Evolutionary conservation across 2,888 invertebrate species (phyloP).

Genomic region (Netelia inedita): DNA sequence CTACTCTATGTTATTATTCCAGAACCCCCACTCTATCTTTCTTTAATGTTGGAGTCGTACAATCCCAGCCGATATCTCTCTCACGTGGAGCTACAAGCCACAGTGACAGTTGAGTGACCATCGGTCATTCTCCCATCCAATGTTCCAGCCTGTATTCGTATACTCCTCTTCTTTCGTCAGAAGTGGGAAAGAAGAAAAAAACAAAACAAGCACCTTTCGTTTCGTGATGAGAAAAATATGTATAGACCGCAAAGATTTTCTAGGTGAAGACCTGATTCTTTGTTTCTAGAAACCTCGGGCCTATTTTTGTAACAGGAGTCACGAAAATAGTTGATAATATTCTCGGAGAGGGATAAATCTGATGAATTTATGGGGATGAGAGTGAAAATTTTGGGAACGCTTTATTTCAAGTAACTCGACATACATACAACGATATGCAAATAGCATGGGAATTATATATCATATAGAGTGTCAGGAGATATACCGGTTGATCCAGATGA

Average conservation of each 20-base stretch:
- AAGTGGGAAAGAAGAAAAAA: constrained; percentile 16
- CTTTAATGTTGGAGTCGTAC: constrained; percentile 28
- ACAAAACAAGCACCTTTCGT: constrained; percentile 21
- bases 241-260: constrained; percentile 27
- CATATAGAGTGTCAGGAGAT: constrained; percentile 52
- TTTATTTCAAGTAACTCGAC: constrained; percentile 25
- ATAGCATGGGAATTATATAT: constrained; percentile 56
- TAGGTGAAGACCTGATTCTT: constrained; percentile 45
- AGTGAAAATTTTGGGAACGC: constrained; percentile 18
- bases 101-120: constrained; percentile 67
- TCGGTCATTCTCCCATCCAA: constrained; percentile 47
- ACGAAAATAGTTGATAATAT: constrained; percentile 5
- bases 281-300: not conserved
- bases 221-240: constrained; percentile 22
- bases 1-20: constrained; percentile 17
- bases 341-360: not conserved
- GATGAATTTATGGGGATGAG: not conserved
- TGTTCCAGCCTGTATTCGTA: constrained; percentile 35
- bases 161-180: constrained; percentile 9
- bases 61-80: constrained; percentile 9
- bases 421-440: constrained; percentile 39
- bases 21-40: constrained; percentile 26
- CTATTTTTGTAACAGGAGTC: constrained; percentile 1
- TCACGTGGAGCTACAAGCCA: constrained; percentile 46
- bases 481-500: constrained; percentile 71